Percentiles rank a stretch among this genome's conserved stretches.
These are phyloP conservation scores for Caenorhabditis macrosperma DNA, from an alignment of 2,888 invertebrate genomes.

Conservation along the genomic window DNA sequence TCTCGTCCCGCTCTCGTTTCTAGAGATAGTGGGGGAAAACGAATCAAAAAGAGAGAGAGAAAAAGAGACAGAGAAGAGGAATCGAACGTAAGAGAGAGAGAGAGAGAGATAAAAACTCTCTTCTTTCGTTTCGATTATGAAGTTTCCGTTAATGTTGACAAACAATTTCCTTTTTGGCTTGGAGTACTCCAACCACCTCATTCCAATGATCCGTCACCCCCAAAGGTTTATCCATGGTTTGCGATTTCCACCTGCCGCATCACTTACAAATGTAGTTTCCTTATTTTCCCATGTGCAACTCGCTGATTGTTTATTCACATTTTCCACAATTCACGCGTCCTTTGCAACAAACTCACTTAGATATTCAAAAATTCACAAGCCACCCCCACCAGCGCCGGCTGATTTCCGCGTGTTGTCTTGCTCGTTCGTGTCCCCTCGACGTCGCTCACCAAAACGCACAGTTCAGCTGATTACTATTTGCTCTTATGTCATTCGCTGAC, in stretches of 20 bases:
- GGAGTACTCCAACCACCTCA: too few relatives aligned
- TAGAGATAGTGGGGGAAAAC: slow-evolving; percentile 13
- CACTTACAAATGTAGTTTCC: slow-evolving; percentile 21
- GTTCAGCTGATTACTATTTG: slow-evolving; percentile 55
- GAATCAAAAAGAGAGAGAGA: not conserved
- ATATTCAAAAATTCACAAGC: slow-evolving; percentile 6
- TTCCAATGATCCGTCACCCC: too few relatives aligned
- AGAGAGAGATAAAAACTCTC: too few relatives aligned
- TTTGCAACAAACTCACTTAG: slow-evolving; percentile 18
- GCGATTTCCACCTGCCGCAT: slow-evolving; percentile 8
- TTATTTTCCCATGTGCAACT: slow-evolving; percentile 27
- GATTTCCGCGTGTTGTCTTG: not conserved
- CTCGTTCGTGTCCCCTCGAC: too few relatives aligned
- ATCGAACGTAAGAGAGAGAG: too few relatives aligned
- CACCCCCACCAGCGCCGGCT: slow-evolving; percentile 9
- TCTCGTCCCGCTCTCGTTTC: slow-evolving; percentile 6
- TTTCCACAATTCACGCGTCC: slow-evolving; percentile 15
- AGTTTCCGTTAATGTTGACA: slow-evolving; percentile 45
- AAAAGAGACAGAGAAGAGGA: slow-evolving; percentile 32
- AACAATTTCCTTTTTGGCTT: too few relatives aligned
- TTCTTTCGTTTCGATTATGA: too few relatives aligned
- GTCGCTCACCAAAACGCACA: too few relatives aligned
- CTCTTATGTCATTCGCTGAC: slow-evolving; percentile 30
- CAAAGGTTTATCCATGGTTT: too few relatives aligned
- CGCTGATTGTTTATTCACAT: slow-evolving; percentile 21